Evolutionary conservation across 2,113 vertebrate genomes (phyloP), one percentile per base, ranked within the genome.

Genomic region (Rhinichthys klamathensis): DNA sequence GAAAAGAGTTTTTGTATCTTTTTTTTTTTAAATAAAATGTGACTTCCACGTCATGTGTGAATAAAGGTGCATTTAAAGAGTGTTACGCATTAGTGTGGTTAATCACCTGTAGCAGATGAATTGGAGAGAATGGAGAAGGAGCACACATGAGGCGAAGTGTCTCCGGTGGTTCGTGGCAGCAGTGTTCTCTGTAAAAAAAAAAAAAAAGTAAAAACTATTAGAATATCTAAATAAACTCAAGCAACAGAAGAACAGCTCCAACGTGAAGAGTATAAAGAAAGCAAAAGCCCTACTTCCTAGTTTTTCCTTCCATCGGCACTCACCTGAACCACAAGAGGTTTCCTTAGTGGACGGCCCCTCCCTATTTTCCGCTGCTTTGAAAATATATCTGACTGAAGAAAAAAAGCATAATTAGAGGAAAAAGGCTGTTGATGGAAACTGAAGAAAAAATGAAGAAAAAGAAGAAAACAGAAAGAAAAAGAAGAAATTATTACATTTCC

Each of bases 101-200:
- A 23, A 30, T 54, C 8, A 99, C 98, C 98, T 90, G 98, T 95
- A 60, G 96, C 92, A 2, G 98, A 96, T 18, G 98, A 99, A 91
- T 98, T 99, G 77, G 98, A 97, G 73, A 99, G 93, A 89, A 99
- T 97, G 90, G 97, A 99, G 89, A 99, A 97, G 90, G 98, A 98
- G 89, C 97, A 99, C 88, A 99, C 97, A 0, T 97, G 98, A 75
- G 97, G 98, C 67, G 97, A 94, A 2, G 97, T 94, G 86, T 96
- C 97, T 90, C 97, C 98, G 25, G 98, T 97, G 0, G 97, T 98
- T 79, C 97, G 93, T 13, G 98, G 98, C 3, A 99, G 94, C 90
- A 99, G 95, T 0, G 98, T 99, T 92, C 98, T 95, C 98, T 99
- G 87, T 0, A 2, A 6, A 21, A 70, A 38, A 35, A 83, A 82